Evolutionary conservation across 2,888 invertebrate species (phyloP), one percentile per base, ranked within the genome.

Genomic region (Heteropelma amictum): DNA sequence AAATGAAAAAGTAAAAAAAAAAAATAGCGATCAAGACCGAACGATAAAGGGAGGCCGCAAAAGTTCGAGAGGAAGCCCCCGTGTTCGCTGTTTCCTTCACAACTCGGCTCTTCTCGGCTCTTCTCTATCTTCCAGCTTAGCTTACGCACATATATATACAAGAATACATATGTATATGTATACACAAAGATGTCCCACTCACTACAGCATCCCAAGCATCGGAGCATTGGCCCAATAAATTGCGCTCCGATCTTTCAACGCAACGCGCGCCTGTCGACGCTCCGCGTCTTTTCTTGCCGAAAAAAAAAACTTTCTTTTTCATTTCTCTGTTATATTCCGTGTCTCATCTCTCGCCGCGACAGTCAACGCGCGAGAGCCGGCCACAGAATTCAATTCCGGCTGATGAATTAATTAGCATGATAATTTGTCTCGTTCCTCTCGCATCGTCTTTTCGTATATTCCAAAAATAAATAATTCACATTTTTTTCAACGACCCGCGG

Each of bases 221-320:
- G 53, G 72, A 42, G 56, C 76, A 63, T 26, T 67, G 77, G 64
- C 47, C 77, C 75, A 70, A 82, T 82, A 79, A 82, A 82, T 82
- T 82, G 49, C 82, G 74, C 77, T 70, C 73, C 75, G 71, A 74
- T 76, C 76, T 79, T 72, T 72, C 68, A 51, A 56, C 35, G 42
- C 33, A 23, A 42, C 30, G 45, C 54, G 21, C 17, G 14, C n/a
- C n/a, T n/a, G n/a, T n/a, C n/a, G n/a, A 35, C 67, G 54, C 60
- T 28, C 26, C 68, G 47, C 47, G 40, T 47, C 69, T 63, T 73
- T 63, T 63, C 56, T 63, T 56, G 63, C 68, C 70, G 67, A 67
- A 72, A 73, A 60, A 72, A 67, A 58, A 45, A 23, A 19, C 12
- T 6, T 33, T 53, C 45, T 65, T 42, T 38, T 33, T 69, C 38